A percentile compares a stretch with the other conserved stretches of the same genome.
These are phyloP conservation scores for Eolophus roseicapilla DNA, from an alignment of 2,113 vertebrate species.

Conservation along the genomic window DNA sequence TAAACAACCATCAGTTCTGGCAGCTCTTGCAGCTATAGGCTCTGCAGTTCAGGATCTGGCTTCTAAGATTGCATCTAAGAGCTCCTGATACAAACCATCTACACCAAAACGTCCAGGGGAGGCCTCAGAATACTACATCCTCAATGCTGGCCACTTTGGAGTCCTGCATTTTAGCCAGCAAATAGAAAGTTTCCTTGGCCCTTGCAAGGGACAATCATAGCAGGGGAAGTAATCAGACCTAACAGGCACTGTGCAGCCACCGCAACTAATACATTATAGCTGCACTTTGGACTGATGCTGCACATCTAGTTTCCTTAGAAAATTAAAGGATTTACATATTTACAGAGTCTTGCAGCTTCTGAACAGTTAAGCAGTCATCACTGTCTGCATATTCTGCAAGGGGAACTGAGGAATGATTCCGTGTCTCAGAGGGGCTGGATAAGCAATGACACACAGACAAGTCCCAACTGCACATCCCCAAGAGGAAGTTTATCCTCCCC, in stretches of 20 bases:
- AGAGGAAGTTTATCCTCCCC: neutral
- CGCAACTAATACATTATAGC: neutral
- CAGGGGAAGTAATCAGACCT: neutral
- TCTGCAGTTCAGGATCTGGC: neutral
- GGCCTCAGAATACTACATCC: neutral
- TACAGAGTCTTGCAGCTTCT: neutral
- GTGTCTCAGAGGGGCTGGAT: neutral
- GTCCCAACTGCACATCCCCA: neutral
- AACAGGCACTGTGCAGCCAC: neutral
- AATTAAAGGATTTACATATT: neutral
- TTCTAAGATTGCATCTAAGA: neutral
- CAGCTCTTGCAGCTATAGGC: neutral
- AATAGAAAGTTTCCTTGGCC: neutral
- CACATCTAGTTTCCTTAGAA: neutral
- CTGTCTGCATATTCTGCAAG: neutral
- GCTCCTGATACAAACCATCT: neutral
- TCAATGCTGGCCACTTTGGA: neutral
- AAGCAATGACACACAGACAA: neutral
- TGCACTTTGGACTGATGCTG: neutral
- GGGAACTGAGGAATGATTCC: neutral
- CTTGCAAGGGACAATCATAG: neutral
- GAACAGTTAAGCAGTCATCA: neutral
- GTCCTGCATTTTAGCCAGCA: neutral
- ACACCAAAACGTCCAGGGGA: neutral
- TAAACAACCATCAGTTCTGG: neutral